These are phyloP conservation scores for Macrophya annulata DNA, from an alignment of 2,888 invertebrate species.

Conservation along the genomic window DNA sequence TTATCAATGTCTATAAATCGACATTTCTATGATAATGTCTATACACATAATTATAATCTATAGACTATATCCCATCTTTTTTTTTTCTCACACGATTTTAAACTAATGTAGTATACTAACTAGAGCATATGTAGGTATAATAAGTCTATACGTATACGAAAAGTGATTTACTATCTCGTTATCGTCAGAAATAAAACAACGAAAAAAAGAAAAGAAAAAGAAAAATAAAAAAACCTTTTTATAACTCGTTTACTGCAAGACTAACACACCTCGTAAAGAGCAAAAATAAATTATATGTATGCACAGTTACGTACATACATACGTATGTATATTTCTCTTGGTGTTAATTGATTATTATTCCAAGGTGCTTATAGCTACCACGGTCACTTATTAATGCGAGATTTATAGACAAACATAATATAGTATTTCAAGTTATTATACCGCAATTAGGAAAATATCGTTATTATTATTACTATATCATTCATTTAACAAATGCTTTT, in stretches of 20 bases:
- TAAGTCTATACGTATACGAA: background rate
- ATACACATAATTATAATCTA: background rate
- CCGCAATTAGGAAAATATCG: background rate
- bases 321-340: background rate
- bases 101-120: background rate
- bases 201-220: background rate
- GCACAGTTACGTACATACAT: no score
- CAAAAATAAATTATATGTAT: background rate
- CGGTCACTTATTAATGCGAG: background rate
- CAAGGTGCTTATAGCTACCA: conserved; percentile 5
- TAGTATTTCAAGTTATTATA: background rate
- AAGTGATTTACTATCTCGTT: background rate
- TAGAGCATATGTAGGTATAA: background rate
- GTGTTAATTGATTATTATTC: conserved; percentile 1
- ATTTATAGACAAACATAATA: background rate
- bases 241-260: background rate
- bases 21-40: background rate
- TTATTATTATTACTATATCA: background rate
- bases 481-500: background rate
- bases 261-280: conserved; percentile 1
- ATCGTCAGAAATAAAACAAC: background rate
- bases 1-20: background rate
- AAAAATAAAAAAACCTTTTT: background rate
- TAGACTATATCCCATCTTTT: background rate
- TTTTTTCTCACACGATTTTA: background rate